phyloP scores from a whole-genome alignment of 1,140 invertebrate species.

The Leptopilina boulardi region DNA sequence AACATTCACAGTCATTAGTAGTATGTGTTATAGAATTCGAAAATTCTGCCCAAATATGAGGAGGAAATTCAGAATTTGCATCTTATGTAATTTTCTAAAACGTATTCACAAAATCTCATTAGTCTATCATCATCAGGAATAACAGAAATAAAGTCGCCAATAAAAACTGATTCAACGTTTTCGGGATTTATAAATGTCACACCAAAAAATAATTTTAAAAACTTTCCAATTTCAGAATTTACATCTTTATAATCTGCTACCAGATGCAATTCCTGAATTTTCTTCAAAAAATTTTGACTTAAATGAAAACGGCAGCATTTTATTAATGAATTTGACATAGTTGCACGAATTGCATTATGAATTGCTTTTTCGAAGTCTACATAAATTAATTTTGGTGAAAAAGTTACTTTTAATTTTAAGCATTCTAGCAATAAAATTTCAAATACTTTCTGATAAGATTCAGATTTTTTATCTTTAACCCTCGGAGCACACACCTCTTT shows the following conservation, averaged over 20 bases:
- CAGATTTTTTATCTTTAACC: background rate
- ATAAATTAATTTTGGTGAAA: background rate
- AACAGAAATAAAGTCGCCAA: no score
- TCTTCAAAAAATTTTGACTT: constrained; percentile 24
- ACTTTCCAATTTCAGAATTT: constrained; percentile 13
- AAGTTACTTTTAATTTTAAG: background rate
- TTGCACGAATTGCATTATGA: background rate
- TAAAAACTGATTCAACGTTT: no score
- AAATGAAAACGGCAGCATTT: constrained; percentile 22
- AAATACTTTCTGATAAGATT: background rate
- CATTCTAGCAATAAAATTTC: background rate
- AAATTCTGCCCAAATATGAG: constrained; percentile 36
- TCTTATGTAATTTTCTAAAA: no score
- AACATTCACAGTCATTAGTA: no score
- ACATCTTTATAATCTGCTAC: background rate
- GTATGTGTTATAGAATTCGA: background rate
- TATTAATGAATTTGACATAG: background rate
- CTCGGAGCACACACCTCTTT: no score
- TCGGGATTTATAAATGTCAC: constrained; percentile 35
- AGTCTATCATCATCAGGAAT: no score
- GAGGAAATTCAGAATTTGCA: no score
- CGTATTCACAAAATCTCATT: no score
- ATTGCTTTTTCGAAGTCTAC: constrained; percentile 28
- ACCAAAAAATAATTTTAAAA: constrained; percentile 32
- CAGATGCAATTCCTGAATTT: constrained; percentile 21